Evolutionary conservation across 2,797 vertebrate genomes (phyloP).

Genomic region (Monodelphis domestica): DNA sequence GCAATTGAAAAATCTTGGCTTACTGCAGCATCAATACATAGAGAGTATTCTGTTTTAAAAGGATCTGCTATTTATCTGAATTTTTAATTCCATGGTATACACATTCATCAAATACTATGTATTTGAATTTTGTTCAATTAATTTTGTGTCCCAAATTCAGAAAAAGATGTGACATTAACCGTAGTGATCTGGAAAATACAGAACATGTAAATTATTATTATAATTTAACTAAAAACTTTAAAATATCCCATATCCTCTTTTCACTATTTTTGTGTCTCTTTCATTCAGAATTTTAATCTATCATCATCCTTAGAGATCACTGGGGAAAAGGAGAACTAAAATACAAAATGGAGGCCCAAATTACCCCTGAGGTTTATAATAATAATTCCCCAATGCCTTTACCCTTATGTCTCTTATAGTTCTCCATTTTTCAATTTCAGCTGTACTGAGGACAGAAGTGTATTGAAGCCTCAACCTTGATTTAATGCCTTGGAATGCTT

Average conservation of each 20-base stretch:
- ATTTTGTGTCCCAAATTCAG: not conserved
- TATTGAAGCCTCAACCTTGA: not conserved
- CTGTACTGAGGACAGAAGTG: not conserved
- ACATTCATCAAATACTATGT: not conserved
- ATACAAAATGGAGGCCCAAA: not conserved
- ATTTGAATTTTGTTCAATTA: slow-evolving; percentile 40
- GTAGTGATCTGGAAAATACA: not conserved
- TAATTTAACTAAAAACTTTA: not conserved
- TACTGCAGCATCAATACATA: slow-evolving; percentile 37
- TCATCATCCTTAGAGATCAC: not conserved
- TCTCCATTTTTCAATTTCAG: not conserved
- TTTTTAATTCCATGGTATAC: not conserved
- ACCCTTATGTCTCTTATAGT: not conserved
- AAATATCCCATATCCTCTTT: not conserved
- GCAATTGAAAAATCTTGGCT: slow-evolving; percentile 40
- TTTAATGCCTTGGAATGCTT: not conserved
- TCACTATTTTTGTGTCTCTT: not conserved
- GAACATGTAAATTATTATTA: slow-evolving; percentile 1
- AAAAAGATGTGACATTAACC: not conserved
- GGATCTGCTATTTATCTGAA: not conserved
- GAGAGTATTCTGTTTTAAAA: slow-evolving; percentile 9
- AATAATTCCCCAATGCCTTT: not conserved
- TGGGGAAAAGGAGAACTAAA: not conserved
- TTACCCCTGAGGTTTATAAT: not conserved
- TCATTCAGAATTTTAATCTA: not conserved